These are phyloP conservation scores for Montifringilla adamsi DNA, from an alignment of 2,113 vertebrate genomes.

Conservation along the genomic window DNA sequence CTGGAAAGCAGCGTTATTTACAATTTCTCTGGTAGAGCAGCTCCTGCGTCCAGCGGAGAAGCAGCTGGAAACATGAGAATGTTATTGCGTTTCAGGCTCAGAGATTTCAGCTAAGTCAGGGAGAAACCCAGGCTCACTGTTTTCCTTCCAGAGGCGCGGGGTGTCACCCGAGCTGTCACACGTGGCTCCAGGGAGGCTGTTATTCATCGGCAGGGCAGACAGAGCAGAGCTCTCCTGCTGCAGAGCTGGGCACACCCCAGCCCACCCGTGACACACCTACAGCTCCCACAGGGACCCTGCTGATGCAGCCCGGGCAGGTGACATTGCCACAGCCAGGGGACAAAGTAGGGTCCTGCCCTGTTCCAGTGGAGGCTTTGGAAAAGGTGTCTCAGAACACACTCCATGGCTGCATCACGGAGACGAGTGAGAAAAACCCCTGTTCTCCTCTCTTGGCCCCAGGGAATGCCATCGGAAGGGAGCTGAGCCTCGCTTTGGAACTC, in stretches of 20 bases:
- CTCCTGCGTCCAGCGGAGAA: background rate
- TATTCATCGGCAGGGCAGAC: background rate
- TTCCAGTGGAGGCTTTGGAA: background rate
- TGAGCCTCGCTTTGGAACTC: background rate
- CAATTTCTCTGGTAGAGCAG: background rate
- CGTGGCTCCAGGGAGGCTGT: background rate
- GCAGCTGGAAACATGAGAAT: background rate
- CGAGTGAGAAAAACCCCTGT: background rate
- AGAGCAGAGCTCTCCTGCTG: background rate
- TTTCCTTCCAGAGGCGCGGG: background rate
- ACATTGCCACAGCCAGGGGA: background rate
- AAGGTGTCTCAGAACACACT: background rate
- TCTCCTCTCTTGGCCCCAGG: background rate
- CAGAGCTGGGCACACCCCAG: background rate
- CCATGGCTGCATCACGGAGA: rapidly evolving
- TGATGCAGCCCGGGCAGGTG: background rate
- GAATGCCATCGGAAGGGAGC: background rate
- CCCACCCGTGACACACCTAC: background rate
- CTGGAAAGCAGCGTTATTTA: too few species aligned
- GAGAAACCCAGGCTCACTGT: background rate
- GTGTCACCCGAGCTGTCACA: background rate
- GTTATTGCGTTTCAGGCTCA: background rate
- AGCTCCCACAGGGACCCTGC: background rate
- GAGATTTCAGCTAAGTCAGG: background rate
- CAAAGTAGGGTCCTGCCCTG: background rate